These are phyloP conservation scores for Neoascia interrupta DNA, from an alignment of 2,888 invertebrate species.

Conservation along the genomic window DNA sequence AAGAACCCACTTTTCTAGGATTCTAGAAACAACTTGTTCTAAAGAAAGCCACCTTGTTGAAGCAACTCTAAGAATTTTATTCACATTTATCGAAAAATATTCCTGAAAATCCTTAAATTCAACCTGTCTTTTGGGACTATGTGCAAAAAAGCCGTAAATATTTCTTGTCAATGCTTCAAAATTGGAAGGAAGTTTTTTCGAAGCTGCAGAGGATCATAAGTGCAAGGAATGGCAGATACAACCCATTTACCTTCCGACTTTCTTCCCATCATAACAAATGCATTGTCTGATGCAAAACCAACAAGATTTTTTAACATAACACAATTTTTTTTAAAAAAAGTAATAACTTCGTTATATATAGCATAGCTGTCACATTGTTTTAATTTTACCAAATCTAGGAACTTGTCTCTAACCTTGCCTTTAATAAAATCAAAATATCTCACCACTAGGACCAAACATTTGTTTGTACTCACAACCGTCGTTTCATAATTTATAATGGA, in stretches of 20 bases:
- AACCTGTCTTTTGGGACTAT: conserved; percentile 72
- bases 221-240: conserved; percentile 73
- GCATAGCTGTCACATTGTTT: conserved; percentile 20
- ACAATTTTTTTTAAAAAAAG: conserved; percentile 23
- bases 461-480: conserved; percentile 33
- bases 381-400: conserved; percentile 29
- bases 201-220: conserved; percentile 72
- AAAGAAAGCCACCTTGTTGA: conserved; percentile 55
- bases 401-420: conserved; percentile 28
- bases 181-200: conserved; percentile 70
- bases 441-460: conserved; percentile 34
- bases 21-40: conserved; percentile 19
- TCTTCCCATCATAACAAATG: conserved; percentile 73
- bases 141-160: conserved; percentile 71
- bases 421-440: conserved; percentile 36
- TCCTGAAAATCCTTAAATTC: conserved; percentile 72
- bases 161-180: conserved; percentile 71
- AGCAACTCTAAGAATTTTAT: conserved; percentile 72
- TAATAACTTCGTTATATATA: conserved; percentile 21
- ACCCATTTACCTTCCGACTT: conserved; percentile 64
- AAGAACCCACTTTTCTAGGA: conserved; percentile 20
- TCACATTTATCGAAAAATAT: conserved; percentile 71
- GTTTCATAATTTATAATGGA: conserved; percentile 43
- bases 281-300: conserved; percentile 71
- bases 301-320: conserved; percentile 68